Conservation (phyloP, 2,888 invertebrate genomes). For the Lycocerus yunnanus region DNA sequence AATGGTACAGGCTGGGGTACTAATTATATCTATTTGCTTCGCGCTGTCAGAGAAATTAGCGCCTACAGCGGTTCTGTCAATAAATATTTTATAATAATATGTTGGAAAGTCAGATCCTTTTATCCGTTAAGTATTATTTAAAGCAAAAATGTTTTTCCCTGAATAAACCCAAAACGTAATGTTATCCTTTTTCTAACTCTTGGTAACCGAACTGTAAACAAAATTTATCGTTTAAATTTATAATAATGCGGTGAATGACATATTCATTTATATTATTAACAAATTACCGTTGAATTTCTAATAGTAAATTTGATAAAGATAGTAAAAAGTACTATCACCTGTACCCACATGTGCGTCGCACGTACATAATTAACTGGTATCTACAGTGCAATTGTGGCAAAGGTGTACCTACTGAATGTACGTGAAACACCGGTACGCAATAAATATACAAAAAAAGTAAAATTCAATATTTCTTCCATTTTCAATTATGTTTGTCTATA, state of each 20-base stretch:
- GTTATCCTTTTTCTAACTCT: no score
- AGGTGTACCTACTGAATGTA: conserved; percentile 19
- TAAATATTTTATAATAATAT: no score
- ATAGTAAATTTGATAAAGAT: conserved; percentile 11
- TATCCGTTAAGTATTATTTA: no score
- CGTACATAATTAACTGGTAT: conserved; percentile 41
- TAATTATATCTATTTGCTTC: no score
- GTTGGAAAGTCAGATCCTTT: no score
- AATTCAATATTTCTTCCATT: not conserved
- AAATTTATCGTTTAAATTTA: not conserved
- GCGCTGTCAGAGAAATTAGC: no score
- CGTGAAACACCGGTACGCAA: conserved; percentile 13
- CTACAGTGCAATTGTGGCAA: conserved; percentile 31
- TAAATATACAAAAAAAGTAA: conserved; percentile 2
- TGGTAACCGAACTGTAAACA: not conserved
- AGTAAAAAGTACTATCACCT: conserved; percentile 38
- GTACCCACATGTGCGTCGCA: conserved; percentile 41
- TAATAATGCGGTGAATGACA: not conserved
- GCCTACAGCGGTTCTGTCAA: no score
- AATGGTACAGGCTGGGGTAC: no score
- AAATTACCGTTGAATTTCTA: conserved; percentile 19
- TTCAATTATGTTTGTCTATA: no score
- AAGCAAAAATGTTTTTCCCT: no score
- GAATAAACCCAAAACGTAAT: no score
- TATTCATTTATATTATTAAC: not conserved